Conservation (phyloP, 2,113 vertebrate genomes). For the Leucopternis melanops region DNA sequence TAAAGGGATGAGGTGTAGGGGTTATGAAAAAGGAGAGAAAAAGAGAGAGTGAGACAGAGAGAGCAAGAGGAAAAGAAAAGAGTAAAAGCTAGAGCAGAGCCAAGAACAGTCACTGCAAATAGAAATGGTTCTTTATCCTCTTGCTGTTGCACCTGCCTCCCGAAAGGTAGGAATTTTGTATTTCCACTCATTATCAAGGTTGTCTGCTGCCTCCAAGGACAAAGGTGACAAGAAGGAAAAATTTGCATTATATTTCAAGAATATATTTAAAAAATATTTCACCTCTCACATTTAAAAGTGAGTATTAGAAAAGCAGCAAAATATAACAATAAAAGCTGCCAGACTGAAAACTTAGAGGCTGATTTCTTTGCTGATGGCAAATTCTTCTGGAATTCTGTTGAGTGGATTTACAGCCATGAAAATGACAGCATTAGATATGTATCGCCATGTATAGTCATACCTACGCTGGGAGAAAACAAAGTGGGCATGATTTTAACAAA, state of each 20-base stretch:
- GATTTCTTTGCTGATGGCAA: not conserved
- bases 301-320: not conserved
- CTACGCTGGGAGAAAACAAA: constrained; percentile 17
- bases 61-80: too few species aligned
- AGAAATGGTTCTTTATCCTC: not conserved
- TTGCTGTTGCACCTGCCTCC: not conserved
- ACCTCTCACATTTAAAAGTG: not conserved
- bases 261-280: not conserved
- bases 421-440: constrained; percentile 3
- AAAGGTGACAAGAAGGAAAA: not conserved
- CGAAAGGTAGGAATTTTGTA: not conserved
- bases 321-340: not conserved
- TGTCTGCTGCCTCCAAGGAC: not conserved
- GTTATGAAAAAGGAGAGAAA: too few species aligned
- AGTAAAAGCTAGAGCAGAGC: not conserved
- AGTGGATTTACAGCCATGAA: not conserved
- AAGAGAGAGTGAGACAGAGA: too few species aligned
- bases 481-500: constrained; percentile 46
- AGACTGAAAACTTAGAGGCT: not conserved
- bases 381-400: constrained; percentile 18
- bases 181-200: not conserved
- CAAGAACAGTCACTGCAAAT: not conserved
- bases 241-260: not conserved
- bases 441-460: not conserved
- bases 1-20: too few species aligned